Conservation (phyloP, 2,113 vertebrate genomes). For the pig (Sus scrofa) region T2T-Sscrofa CM000816.6:42030001-42030500, state of each 20-base stretch:
- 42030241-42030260: too few relatives aligned
- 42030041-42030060: neutral
- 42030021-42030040: neutral
- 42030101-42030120: neutral
- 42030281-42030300: too few relatives aligned
- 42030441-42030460: too few relatives aligned
- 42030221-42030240: too few relatives aligned
- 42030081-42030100: neutral
- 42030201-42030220: neutral
- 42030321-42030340: too few relatives aligned
- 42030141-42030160: neutral
- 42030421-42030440: too few relatives aligned
- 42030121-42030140: neutral
- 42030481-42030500: neutral
- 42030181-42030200: neutral
- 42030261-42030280: too few relatives aligned
- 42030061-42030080: neutral
- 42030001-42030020: neutral
- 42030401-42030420: too few relatives aligned
- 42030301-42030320: too few relatives aligned
- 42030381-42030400: too few relatives aligned
- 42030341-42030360: too few relatives aligned
- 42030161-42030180: neutral
- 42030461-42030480: neutral
- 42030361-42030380: too few relatives aligned